A percentile compares a stretch with the other conserved stretches of the same genome.
These are phyloP conservation scores for Dicentrarchus labrax DNA, from an alignment of 2,113 vertebrate species.

Conservation along the genomic window DNA sequence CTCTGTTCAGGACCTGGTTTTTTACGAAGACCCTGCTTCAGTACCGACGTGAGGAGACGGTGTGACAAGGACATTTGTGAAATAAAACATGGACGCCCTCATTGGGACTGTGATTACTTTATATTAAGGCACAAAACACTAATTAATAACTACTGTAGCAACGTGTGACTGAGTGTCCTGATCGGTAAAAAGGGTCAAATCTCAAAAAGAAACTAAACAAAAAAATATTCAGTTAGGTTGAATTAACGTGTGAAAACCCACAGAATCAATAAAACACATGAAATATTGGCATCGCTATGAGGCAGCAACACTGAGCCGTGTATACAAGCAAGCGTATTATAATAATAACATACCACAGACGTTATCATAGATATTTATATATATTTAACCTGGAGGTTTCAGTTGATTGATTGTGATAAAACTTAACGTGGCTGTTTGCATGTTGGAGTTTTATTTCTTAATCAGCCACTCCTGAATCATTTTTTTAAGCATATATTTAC, in stretches of 20 bases:
- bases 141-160: constrained; percentile 57
- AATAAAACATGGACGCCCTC: constrained; percentile 23
- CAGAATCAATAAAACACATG: constrained; percentile 62
- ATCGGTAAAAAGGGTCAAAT: constrained; percentile 44
- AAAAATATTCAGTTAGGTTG: constrained; percentile 42
- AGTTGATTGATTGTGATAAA: constrained; percentile 71
- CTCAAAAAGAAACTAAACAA: constrained; percentile 14
- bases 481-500: constrained; percentile 90
- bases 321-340: constrained; percentile 78
- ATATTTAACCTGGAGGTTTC: constrained; percentile 77
- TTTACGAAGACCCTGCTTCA: constrained; percentile 31
- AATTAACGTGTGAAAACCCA: constrained; percentile 57
- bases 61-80: constrained; percentile 13
- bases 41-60: constrained; percentile 1
- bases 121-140: constrained; percentile 77
- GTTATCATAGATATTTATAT: constrained; percentile 70
- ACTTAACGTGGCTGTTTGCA: constrained; percentile 59
- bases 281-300: constrained; percentile 72
- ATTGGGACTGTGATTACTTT: constrained; percentile 43
- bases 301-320: constrained; percentile 72
- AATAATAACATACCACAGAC: constrained; percentile 69
- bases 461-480: constrained; percentile 87
- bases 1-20: constrained; percentile 27
- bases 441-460: constrained; percentile 39
- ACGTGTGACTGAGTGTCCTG: constrained; percentile 49